Conservation (phyloP, 2,797 vertebrate species). For the Halcyon badia region DNA sequence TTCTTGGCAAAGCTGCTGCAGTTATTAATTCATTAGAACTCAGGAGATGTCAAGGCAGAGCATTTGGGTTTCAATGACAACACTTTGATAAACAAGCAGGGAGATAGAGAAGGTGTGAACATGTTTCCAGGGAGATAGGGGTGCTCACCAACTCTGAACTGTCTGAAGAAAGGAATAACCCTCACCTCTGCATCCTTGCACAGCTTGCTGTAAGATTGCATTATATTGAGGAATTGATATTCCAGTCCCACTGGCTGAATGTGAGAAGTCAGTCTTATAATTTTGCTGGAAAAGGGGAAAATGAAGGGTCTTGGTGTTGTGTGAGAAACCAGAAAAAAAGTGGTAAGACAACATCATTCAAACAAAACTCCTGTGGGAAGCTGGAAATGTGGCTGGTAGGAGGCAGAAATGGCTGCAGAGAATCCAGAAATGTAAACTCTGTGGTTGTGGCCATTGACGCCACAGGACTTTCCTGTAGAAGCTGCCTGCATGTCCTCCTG, state of each 20-base stretch:
- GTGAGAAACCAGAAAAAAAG: neutral
- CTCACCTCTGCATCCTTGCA: neutral
- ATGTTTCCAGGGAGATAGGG: neutral
- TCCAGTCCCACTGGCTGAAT: neutral
- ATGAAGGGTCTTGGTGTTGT: neutral
- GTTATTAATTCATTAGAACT: neutral
- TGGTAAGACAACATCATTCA: neutral
- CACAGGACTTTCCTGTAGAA: neutral
- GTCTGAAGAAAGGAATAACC: neutral
- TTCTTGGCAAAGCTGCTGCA: neutral
- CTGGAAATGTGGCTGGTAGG: neutral
- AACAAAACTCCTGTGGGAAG: neutral
- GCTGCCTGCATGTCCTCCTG: neutral
- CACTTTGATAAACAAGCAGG: neutral
- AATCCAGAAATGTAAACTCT: neutral
- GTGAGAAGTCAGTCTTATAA: neutral
- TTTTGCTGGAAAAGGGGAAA: neutral
- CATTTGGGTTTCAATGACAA: neutral
- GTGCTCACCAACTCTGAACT: neutral
- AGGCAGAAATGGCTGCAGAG: neutral
- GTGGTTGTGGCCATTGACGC: neutral
- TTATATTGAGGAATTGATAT: neutral
- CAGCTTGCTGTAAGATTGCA: neutral
- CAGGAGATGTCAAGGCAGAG: neutral
- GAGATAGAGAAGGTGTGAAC: neutral